phyloP scores from a whole-genome alignment of 1,140 invertebrate genomes.

The Hycleus cichorii region DNA sequence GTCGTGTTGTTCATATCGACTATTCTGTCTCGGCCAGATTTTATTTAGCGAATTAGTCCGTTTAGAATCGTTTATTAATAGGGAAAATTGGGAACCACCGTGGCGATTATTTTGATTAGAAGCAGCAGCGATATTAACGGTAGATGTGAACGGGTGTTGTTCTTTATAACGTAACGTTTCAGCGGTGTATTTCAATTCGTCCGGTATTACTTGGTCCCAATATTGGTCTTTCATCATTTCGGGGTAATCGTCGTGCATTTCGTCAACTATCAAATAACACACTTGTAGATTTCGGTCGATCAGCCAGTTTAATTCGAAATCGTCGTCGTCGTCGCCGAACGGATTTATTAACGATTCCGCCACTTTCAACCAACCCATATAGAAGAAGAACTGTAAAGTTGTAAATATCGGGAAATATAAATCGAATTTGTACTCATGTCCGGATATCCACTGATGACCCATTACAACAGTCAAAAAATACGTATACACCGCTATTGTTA shows the following conservation, averaged over 20 bases:
- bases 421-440: slow-evolving; percentile 49
- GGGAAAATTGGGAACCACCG: slow-evolving; percentile 1
- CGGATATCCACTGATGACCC: slow-evolving; percentile 72
- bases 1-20: slow-evolving; percentile 47
- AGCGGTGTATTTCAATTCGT: slow-evolving; percentile 72
- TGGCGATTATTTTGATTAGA: too few species aligned
- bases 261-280: slow-evolving; percentile 84
- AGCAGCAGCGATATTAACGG: slow-evolving; percentile 58
- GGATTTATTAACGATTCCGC: slow-evolving; percentile 80
- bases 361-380: slow-evolving; percentile 88
- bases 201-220: slow-evolving; percentile 82
- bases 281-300: slow-evolving; percentile 75
- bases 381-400: slow-evolving; percentile 76
- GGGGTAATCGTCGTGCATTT: slow-evolving; percentile 88
- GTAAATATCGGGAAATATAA: slow-evolving; percentile 86
- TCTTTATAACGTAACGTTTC: slow-evolving; percentile 54
- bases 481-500: slow-evolving; percentile 84
- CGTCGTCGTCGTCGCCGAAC: slow-evolving; percentile 87
- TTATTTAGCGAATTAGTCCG: slow-evolving; percentile 18
- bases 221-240: slow-evolving; percentile 80
- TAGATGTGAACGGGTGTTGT: slow-evolving; percentile 73
- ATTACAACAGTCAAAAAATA: slow-evolving; percentile 79
- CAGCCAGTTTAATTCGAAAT: slow-evolving; percentile 74
- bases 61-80: slow-evolving; percentile 18
- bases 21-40: too few species aligned